A percentile compares a stretch with the other conserved stretches of the same genome.
phyloP scores from a whole-genome alignment of 2,113 vertebrate genomes.

The Serilophus lunatus region DNA sequence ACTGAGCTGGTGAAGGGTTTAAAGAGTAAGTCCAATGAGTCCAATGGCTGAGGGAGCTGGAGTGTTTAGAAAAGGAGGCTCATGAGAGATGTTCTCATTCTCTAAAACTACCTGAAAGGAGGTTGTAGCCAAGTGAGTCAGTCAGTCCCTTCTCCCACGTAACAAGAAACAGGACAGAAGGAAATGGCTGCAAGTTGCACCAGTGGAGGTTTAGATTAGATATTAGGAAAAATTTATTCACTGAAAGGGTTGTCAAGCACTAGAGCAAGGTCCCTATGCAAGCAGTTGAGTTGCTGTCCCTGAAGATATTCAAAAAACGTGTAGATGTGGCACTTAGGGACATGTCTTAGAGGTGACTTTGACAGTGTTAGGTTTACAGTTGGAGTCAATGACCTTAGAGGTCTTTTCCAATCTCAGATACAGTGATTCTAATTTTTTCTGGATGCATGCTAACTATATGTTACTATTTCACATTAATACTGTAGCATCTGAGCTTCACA shows the following conservation, averaged over 20 bases:
- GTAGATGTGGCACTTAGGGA: too few relatives aligned
- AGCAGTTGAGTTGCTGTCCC: background rate
- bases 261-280: background rate
- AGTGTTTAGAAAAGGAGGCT: background rate
- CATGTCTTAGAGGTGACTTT: background rate
- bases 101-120: background rate
- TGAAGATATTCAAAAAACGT: background rate
- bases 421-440: background rate
- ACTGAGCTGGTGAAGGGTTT: background rate
- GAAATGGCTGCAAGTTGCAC: background rate
- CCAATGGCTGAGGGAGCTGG: background rate
- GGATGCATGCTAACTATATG: background rate
- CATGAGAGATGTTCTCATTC: background rate
- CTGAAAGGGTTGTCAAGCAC: background rate
- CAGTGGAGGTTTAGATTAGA: background rate
- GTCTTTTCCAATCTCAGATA: background rate
- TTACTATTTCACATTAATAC: background rate
- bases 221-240: background rate
- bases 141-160: background rate
- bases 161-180: background rate
- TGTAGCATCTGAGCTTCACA: background rate
- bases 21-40: background rate
- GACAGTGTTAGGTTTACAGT: accelerated
- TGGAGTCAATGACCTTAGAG: background rate
- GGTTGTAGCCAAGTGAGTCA: background rate